Conservation (phyloP, 2,113 vertebrate genomes). For the Macquaria ambigua region DNA sequence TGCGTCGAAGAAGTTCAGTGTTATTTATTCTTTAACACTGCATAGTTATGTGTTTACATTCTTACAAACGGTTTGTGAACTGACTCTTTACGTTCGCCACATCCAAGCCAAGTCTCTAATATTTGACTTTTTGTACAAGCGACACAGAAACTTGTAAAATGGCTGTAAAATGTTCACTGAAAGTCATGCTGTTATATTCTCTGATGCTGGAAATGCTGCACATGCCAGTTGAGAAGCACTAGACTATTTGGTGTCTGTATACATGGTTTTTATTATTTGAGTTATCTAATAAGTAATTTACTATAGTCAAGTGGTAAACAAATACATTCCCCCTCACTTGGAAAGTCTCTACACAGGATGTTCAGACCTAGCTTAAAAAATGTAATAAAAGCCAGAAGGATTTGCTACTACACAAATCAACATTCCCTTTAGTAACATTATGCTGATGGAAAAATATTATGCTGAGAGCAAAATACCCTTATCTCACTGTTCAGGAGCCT, state of each 20-base stretch:
- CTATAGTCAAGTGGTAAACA: no score
- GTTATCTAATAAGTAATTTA: neutral
- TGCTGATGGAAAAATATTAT: neutral
- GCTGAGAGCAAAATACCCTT: neutral
- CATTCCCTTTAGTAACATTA: neutral
- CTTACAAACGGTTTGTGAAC: no score
- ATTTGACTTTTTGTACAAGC: neutral
- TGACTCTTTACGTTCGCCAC: no score
- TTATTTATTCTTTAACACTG: no score
- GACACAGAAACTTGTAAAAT: neutral
- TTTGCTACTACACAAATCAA: neutral
- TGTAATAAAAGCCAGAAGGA: neutral
- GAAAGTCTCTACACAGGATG: neutral
- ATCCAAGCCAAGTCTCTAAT: neutral
- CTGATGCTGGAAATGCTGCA: neutral
- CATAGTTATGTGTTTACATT: no score
- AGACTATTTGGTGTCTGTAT: neutral
- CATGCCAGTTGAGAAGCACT: neutral
- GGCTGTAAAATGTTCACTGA: neutral
- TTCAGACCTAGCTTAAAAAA: neutral
- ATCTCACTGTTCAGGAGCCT: neutral
- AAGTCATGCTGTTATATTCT: neutral
- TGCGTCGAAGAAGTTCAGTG: no score
- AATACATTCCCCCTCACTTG: neutral
- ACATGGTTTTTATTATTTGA: neutral